These are phyloP conservation scores for Limnephilus rhombicus DNA, from an alignment of 2,888 invertebrate genomes.

Conservation along the genomic window DNA sequence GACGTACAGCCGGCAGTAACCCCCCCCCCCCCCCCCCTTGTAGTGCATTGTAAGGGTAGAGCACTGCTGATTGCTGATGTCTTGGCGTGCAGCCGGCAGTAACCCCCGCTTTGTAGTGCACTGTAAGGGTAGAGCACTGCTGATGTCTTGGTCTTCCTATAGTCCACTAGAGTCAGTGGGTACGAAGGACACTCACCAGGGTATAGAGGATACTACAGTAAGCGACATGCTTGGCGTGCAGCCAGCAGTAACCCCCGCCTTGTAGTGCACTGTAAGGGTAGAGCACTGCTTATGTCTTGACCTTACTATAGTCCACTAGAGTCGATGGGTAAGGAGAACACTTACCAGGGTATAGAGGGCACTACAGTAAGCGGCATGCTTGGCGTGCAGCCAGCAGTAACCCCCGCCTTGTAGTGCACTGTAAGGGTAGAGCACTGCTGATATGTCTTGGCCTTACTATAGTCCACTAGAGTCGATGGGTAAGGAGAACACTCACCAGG, in stretches of 20 bases:
- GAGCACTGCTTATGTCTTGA: conserved; percentile 19
- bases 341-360: conserved; percentile 87
- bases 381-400: conserved; percentile 81
- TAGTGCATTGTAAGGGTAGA: too few relatives aligned
- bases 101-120: too few relatives aligned
- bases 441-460: conserved; percentile 33
- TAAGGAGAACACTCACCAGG: conserved; percentile 77
- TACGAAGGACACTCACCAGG: conserved; percentile 77
- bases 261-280: conserved; percentile 52
- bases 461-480: conserved; percentile 70
- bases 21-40: too few relatives aligned
- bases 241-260: conserved; percentile 72
- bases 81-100: conserved; percentile 82
- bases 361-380: conserved; percentile 85
- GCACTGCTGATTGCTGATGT: too few relatives aligned
- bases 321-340: conserved; percentile 62
- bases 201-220: conserved; percentile 86
- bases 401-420: conserved; percentile 27
- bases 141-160: too few relatives aligned
- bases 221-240: conserved; percentile 85
- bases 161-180: conserved; percentile 70
- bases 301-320: conserved; percentile 70
- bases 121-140: too few relatives aligned
- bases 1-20: too few relatives aligned
- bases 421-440: conserved; percentile 53